Evolutionary conservation across 2,113 vertebrate genomes (phyloP).

Genomic region (Phasianus colchicus): DNA sequence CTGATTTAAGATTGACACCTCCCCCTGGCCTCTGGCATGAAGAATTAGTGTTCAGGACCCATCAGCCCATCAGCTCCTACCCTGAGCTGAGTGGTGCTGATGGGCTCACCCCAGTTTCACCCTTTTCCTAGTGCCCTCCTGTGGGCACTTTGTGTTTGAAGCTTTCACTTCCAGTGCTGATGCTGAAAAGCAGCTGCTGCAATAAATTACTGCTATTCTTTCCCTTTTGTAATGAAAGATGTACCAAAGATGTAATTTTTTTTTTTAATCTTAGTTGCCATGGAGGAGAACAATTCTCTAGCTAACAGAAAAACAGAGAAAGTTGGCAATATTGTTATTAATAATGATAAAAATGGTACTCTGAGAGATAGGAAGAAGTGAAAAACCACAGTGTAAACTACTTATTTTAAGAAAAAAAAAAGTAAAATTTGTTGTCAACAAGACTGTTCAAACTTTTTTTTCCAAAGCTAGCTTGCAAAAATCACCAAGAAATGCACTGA

Average conservation of each 20-base stretch:
- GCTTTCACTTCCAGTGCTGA: not conserved
- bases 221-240: not conserved
- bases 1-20: not conserved
- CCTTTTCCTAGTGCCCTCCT: not conserved
- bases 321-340: conserved; percentile 2
- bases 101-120: not conserved
- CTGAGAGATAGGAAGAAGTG: not conserved
- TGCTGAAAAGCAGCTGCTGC: not conserved
- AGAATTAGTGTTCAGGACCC: not conserved
- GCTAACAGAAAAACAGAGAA: not conserved
- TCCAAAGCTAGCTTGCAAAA: conserved; percentile 7
- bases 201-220: not conserved
- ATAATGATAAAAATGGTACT: not conserved
- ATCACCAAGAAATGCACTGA: not conserved
- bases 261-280: not conserved
- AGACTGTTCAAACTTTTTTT: not conserved
- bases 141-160: not conserved
- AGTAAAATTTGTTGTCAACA: not conserved
- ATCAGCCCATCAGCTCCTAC: not conserved
- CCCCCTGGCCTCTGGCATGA: not conserved
- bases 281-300: not conserved
- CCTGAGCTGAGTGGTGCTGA: not conserved
- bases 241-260: not conserved
- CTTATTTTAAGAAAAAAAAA: not conserved
- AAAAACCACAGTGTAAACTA: not conserved